Percentiles rank a stretch among this genome's conserved stretches.
These are phyloP conservation scores for Petrocephalus zakoni DNA, from an alignment of 2,113 vertebrate genomes.

Conservation along the genomic window DNA sequence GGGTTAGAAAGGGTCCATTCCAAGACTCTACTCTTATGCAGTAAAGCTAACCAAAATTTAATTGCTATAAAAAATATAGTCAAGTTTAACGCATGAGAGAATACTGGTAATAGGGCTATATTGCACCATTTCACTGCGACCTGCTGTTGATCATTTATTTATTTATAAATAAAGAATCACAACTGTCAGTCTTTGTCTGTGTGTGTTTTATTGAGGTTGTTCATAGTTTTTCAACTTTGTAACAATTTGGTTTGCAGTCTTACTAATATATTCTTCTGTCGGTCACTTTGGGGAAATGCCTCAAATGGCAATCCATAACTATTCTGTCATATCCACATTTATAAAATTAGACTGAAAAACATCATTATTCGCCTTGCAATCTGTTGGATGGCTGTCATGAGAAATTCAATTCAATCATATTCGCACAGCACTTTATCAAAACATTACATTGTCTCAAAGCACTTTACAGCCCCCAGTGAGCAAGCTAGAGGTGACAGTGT, in stretches of 20 bases:
- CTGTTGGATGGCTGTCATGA: neutral
- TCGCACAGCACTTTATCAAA: no score
- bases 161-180: slow-evolving; percentile 3
- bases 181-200: neutral
- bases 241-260: neutral
- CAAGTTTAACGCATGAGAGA: neutral
- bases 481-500: no score
- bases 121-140: neutral
- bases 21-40: neutral
- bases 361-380: neutral
- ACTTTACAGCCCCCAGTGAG: no score
- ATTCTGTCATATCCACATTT: neutral
- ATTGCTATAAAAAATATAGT: neutral
- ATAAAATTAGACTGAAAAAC: neutral
- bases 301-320: neutral
- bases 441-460: no score
- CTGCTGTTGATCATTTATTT: neutral
- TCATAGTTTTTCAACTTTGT: neutral
- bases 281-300: neutral
- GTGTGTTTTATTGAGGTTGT: neutral
- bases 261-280: neutral
- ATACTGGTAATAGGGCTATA: neutral
- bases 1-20: neutral
- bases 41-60: neutral
- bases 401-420: no score